phyloP scores from a whole-genome alignment of 2,888 invertebrate species.

The Frankliniella fusca region DNA sequence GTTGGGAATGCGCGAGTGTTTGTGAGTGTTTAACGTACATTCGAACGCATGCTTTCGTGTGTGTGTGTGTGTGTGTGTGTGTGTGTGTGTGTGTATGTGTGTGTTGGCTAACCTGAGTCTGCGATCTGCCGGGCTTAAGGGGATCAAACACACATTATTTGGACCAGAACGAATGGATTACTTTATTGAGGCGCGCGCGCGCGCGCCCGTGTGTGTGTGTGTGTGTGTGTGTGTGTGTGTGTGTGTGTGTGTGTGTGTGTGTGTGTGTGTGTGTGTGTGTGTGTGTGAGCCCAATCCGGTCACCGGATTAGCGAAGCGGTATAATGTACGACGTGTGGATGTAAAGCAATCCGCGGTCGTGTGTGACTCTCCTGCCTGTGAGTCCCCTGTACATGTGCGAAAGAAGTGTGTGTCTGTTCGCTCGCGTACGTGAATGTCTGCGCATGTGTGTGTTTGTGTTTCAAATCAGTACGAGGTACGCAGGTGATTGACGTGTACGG shows the following conservation, averaged over 20 bases:
- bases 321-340: not conserved
- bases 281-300: not conserved
- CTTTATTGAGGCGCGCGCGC: constrained; percentile 1
- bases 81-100: not conserved
- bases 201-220: not conserved
- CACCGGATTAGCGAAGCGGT: not conserved
- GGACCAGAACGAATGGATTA: constrained; percentile 10
- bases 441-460: not conserved
- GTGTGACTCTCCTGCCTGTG: no score
- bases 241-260: not conserved
- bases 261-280: not conserved
- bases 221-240: not conserved
- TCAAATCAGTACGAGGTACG: no score
- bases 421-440: not conserved
- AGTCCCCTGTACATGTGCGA: not conserved
- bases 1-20: not conserved
- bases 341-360: not conserved
- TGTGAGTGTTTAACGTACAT: not conserved
- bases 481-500: no score
- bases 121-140: not conserved
- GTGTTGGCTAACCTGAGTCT: not conserved
- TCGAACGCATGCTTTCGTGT: not conserved
- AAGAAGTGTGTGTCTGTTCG: not conserved
- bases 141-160: not conserved
- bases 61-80: constrained; percentile 21